These are phyloP conservation scores for Fissipunctia ypsillon DNA, from an alignment of 2,888 invertebrate genomes.

Conservation along the genomic window DNA sequence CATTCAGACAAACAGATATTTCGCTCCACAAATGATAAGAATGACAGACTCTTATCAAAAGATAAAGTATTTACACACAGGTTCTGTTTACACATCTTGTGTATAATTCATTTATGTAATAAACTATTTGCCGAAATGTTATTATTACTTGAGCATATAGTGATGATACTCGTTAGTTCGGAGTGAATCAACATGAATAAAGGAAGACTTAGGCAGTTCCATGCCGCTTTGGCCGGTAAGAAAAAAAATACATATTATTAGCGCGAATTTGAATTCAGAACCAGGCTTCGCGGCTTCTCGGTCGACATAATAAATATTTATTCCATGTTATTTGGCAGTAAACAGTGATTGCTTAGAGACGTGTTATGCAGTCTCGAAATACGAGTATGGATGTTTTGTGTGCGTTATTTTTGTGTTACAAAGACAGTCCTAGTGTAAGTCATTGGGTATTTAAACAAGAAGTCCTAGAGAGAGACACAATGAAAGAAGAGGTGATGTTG, in stretches of 20 bases:
- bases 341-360: conserved; percentile 32
- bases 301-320: conserved; percentile 6
- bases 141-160: conserved; percentile 49
- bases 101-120: conserved; percentile 67
- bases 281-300: not conserved
- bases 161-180: conserved; percentile 29
- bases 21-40: conserved; percentile 45
- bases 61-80: conserved; percentile 56
- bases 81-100: conserved; percentile 51
- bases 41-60: conserved; percentile 54
- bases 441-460: not conserved
- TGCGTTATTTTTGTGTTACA: conserved; percentile 8
- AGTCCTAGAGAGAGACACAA: not conserved
- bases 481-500: not conserved
- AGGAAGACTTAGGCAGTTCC: conserved; percentile 64
- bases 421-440: not conserved
- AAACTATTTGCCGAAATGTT: conserved; percentile 61
- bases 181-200: conserved; percentile 57
- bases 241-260: conserved; percentile 1
- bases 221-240: conserved; percentile 67
- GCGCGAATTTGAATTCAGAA: conserved; percentile 25
- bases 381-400: conserved; percentile 6
- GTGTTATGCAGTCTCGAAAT: not conserved
- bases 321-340: conserved; percentile 29
- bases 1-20: conserved; percentile 38